phyloP scores from a whole-genome alignment of 1,140 invertebrate genomes.

The Euura lappo region DNA sequence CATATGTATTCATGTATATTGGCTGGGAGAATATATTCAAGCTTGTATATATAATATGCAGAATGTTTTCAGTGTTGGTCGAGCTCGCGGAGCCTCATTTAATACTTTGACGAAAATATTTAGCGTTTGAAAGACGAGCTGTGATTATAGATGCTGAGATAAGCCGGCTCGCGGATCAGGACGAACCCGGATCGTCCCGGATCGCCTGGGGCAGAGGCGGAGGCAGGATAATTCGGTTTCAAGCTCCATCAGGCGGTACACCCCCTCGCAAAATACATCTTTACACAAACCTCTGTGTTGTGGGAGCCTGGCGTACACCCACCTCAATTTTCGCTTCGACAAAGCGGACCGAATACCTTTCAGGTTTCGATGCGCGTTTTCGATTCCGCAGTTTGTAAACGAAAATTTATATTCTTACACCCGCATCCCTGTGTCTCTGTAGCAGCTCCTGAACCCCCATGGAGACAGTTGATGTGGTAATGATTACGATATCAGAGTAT shows the following conservation, averaged over 20 bases:
- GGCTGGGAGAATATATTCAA: too few species aligned
- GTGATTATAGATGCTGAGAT: constrained; percentile 1
- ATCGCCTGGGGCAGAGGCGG: constrained; percentile 21
- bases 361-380: background rate
- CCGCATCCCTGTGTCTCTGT: too few species aligned
- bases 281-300: constrained; percentile 28
- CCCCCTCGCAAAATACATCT: constrained; percentile 34
- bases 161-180: background rate
- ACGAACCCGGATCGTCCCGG: constrained; percentile 3
- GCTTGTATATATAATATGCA: too few species aligned
- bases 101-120: constrained; percentile 5
- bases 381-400: background rate
- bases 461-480: too few species aligned
- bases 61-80: background rate
- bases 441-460: too few species aligned
- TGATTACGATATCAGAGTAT: too few species aligned
- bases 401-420: too few species aligned
- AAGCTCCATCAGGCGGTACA: constrained; percentile 51
- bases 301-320: too few species aligned
- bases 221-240: constrained; percentile 53
- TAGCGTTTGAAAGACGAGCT: constrained; percentile 4
- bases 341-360: too few species aligned
- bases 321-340: too few species aligned
- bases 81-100: background rate
- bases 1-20: too few species aligned